Conservation (phyloP, 2,888 invertebrate species). For the Nycteola revayana region DNA sequence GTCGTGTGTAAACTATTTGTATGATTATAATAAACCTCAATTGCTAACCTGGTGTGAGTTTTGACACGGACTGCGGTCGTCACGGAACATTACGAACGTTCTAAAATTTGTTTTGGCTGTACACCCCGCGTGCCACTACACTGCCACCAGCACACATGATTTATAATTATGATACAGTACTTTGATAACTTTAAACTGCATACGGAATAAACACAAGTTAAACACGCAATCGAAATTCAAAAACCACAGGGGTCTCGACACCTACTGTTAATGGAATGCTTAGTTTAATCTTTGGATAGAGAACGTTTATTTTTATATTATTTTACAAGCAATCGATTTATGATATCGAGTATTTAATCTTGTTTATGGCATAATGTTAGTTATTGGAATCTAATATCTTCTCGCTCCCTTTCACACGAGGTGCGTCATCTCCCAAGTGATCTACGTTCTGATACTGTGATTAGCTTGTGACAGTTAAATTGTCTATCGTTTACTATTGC, state of each 20-base stretch:
- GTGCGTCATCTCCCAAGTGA: too few relatives aligned
- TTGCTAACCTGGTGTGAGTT: constrained; percentile 53
- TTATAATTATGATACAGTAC: constrained; percentile 24
- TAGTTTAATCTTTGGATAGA: constrained; percentile 8
- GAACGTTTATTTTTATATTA: constrained; percentile 16
- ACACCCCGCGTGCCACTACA: constrained; percentile 1
- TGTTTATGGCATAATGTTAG: too few relatives aligned
- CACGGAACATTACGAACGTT: constrained; percentile 48
- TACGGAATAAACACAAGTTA: constrained; percentile 20
- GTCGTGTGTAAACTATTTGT: constrained; percentile 69
- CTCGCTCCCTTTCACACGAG: too few relatives aligned
- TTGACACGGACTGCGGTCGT: constrained; percentile 61
- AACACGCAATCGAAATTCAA: constrained; percentile 24
- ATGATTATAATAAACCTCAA: constrained; percentile 60
- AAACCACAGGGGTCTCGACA: constrained; percentile 32
- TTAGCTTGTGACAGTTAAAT: too few relatives aligned
- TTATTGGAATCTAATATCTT: too few relatives aligned
- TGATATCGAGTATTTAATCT: too few relatives aligned
- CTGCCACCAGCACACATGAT: constrained; percentile 10
- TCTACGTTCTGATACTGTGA: too few relatives aligned
- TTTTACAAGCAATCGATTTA: constrained; percentile 4
- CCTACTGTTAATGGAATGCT: constrained; percentile 31
- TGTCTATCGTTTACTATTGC: too few relatives aligned
- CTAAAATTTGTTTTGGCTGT: constrained; percentile 44
- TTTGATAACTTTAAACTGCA: constrained; percentile 26